A percentile compares a stretch with the other conserved stretches of the same genome.
Evolutionary conservation across 2,797 vertebrate species (phyloP).

Genomic region (Ctenopoma kingsleyae): DNA sequence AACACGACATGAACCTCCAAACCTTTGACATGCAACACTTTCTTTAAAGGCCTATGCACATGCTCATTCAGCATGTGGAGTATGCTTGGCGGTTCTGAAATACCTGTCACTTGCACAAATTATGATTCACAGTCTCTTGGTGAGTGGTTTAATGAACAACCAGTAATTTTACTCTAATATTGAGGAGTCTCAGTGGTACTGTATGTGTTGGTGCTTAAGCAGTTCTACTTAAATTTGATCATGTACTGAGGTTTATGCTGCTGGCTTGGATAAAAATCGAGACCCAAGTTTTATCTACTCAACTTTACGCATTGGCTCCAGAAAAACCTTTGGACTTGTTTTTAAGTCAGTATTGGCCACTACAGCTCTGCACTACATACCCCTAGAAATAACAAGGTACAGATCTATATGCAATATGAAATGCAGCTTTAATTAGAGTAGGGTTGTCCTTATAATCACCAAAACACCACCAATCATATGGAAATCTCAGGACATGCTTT

Average conservation of each 20-base stretch:
- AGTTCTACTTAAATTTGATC: background rate
- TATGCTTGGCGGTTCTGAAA: too few species aligned
- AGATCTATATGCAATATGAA: background rate
- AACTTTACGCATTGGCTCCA: constrained; percentile 13
- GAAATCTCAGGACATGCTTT: background rate
- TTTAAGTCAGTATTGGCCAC: constrained; percentile 10
- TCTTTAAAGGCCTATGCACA: too few species aligned
- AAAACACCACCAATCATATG: background rate
- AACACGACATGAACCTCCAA: too few species aligned
- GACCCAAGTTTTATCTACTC: constrained; percentile 22
- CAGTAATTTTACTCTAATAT: background rate
- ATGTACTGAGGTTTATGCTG: background rate
- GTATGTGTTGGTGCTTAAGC: background rate
- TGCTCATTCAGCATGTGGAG: too few species aligned
- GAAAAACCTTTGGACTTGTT: constrained; percentile 21
- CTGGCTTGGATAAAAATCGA: constrained; percentile 1
- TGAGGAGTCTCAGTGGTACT: background rate
- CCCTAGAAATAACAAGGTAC: constrained; percentile 6
- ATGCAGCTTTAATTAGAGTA: constrained; percentile 21
- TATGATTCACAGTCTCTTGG: background rate
- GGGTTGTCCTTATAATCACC: constrained; percentile 17
- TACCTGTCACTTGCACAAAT: too few species aligned
- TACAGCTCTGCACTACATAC: background rate
- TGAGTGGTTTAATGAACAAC: background rate
- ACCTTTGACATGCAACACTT: too few species aligned